phyloP scores from a whole-genome alignment of 2,888 invertebrate genomes.

The Harpagoxenus sublaevis region DNA sequence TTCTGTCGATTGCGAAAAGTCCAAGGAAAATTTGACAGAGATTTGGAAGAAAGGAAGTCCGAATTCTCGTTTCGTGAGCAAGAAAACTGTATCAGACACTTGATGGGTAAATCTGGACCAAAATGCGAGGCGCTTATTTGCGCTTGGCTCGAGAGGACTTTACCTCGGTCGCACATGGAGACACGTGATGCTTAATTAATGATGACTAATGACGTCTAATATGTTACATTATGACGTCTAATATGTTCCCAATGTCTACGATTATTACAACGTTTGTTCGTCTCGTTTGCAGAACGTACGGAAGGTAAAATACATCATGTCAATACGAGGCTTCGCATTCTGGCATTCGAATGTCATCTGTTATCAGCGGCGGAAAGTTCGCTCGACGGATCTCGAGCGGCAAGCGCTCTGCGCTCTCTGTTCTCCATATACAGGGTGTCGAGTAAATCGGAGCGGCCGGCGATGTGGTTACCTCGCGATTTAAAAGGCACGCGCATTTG shows the following conservation, averaged over 20 bases:
- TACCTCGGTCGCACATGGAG: background rate
- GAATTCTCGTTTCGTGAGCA: background rate
- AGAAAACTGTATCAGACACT: background rate
- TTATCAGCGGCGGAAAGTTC: background rate
- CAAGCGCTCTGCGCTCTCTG: background rate
- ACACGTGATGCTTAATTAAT: too few species aligned
- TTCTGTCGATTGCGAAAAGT: too few species aligned
- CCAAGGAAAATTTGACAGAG: background rate
- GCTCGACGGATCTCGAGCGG: background rate
- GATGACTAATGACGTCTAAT: background rate
- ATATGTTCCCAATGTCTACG: background rate
- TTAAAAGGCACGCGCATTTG: background rate
- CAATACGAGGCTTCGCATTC: background rate
- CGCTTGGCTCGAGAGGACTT: background rate
- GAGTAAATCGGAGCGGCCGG: background rate
- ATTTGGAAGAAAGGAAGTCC: background rate
- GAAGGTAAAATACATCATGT: background rate
- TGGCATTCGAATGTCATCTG: constrained; percentile 2
- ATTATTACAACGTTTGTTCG: background rate
- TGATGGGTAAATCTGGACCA: background rate
- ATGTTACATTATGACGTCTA: background rate
- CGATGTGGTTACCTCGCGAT: background rate
- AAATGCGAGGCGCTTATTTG: too few species aligned
- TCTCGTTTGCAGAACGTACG: background rate
- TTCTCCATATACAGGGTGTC: background rate